Evolutionary conservation across 2,113 vertebrate genomes (phyloP).

Genomic region (Muscicapa adusta): DNA sequence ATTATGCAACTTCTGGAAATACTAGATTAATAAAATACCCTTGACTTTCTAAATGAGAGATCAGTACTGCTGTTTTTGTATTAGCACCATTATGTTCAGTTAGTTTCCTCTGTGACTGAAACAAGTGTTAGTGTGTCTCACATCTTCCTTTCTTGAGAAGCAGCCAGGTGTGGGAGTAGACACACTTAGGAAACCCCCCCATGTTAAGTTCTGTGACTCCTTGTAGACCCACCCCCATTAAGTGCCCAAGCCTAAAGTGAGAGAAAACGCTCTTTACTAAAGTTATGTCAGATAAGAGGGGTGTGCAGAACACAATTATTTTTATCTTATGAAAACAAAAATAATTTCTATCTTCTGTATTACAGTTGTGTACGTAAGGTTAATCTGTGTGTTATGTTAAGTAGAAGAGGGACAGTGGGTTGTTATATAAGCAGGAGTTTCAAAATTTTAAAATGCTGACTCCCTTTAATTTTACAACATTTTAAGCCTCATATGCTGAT

Average conservation of each 20-base stretch:
- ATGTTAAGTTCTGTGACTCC: background rate
- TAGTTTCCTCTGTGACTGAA: constrained; percentile 50
- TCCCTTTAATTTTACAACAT: background rate
- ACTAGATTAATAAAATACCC: background rate
- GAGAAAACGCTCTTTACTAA: background rate
- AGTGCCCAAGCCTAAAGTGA: background rate
- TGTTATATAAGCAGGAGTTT: background rate
- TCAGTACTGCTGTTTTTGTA: background rate
- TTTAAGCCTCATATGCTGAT: background rate
- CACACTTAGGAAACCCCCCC: constrained; percentile 12
- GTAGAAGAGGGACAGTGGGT: background rate
- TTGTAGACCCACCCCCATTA: background rate
- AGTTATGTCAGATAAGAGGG: background rate
- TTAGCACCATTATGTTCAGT: background rate
- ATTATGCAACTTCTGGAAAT: background rate
- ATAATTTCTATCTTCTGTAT: background rate
- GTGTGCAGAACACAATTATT: background rate
- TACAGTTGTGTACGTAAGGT: background rate
- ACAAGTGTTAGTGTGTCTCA: constrained; percentile 2
- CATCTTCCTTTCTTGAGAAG: constrained; percentile 43
- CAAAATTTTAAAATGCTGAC: background rate
- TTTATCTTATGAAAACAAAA: background rate
- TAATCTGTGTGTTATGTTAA: background rate
- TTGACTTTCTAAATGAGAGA: background rate
- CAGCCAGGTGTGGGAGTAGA: background rate